Evolutionary conservation across 2,888 invertebrate species (phyloP).

Genomic region (Drosophila subsilvestris): DNA sequence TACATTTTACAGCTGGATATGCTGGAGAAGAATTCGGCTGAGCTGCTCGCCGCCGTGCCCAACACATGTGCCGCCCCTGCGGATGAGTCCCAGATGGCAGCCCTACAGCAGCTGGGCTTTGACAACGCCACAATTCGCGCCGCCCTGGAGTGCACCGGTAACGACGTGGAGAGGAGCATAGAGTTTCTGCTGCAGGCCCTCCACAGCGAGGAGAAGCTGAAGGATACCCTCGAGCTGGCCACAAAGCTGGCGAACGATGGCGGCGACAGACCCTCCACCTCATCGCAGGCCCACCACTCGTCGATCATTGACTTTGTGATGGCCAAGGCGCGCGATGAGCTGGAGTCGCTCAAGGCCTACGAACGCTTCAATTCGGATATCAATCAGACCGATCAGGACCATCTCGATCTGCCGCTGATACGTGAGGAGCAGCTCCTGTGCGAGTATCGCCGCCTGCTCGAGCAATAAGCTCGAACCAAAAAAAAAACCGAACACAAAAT

Average conservation of each 20-base stretch:
- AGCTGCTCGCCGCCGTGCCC: conserved; percentile 62
- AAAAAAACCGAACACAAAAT: neutral
- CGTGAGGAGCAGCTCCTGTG: conserved; percentile 89
- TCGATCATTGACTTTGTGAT: conserved; percentile 61
- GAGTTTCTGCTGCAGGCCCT: conserved; percentile 85
- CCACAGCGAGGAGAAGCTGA: conserved; percentile 70
- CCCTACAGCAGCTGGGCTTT: conserved; percentile 87
- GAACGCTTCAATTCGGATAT: conserved; percentile 87
- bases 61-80: conserved; percentile 27
- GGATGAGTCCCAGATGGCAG: conserved; percentile 60
- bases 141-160: conserved; percentile 86
- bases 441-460: conserved; percentile 88
- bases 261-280: conserved; percentile 57
- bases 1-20: conserved; percentile 72
- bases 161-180: conserved; percentile 86
- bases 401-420: conserved; percentile 88
- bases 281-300: conserved; percentile 31
- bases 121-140: conserved; percentile 84
- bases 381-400: conserved; percentile 87
- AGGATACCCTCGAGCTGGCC: conserved; percentile 76
- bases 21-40: conserved; percentile 72
- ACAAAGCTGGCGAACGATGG: conserved; percentile 81
- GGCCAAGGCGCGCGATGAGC: conserved; percentile 70
- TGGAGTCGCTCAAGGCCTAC: conserved; percentile 85
- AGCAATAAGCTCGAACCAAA: conserved; percentile 63